Percentiles rank a stretch among this genome's conserved stretches.
phyloP scores from a whole-genome alignment of 2,113 vertebrate genomes.

The Alaudala cheleensis region DNA sequence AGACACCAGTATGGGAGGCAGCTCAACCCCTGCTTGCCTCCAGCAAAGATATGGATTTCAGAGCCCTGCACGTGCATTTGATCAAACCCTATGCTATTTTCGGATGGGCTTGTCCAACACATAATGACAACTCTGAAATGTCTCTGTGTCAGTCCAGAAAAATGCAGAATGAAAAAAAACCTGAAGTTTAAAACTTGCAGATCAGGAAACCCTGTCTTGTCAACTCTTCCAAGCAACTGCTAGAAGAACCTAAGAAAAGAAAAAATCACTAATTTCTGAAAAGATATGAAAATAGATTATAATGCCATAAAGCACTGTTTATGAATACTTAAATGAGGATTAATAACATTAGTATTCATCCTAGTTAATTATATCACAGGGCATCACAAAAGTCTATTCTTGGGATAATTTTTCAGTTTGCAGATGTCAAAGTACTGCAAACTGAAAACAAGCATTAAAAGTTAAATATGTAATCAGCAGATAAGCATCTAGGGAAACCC shows the following conservation, averaged over 20 bases:
- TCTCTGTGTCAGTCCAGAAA: not conserved
- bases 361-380: not conserved
- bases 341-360: not conserved
- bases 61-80: not conserved
- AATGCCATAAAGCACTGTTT: not conserved
- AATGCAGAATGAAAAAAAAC: not conserved
- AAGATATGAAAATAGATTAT: not conserved
- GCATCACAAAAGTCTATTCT: not conserved
- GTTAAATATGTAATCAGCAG: conserved; percentile 21
- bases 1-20: not conserved
- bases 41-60: not conserved
- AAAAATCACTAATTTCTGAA: not conserved
- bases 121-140: not conserved
- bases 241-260: not conserved
- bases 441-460: not conserved
- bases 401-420: conserved; percentile 12
- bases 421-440: conserved; percentile 2
- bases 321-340: not conserved
- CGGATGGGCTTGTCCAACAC: not conserved
- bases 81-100: not conserved
- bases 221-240: conserved; percentile 5
- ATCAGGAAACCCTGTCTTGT: not conserved
- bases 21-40: not conserved
- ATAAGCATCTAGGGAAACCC: not conserved
- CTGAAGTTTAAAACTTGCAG: not conserved